Conservation (phyloP, 2,113 vertebrate species). For the Marmota monax region DNA sequence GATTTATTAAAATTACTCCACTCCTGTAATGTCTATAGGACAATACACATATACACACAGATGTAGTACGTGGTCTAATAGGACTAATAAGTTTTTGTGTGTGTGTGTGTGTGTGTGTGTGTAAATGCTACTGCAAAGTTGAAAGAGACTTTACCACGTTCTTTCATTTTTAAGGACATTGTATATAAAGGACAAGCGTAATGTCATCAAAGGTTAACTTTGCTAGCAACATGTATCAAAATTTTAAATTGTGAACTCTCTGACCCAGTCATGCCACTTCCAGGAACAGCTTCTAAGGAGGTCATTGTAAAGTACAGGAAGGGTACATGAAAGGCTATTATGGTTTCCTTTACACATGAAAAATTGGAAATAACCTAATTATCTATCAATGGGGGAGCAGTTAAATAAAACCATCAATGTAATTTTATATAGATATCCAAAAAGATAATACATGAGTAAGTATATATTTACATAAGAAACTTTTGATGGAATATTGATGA, state of each 20-base stretch:
- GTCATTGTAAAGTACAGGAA: conserved; percentile 43
- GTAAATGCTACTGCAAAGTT: not conserved
- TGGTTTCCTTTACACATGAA: conserved; percentile 48
- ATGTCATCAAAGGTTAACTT: conserved; percentile 4
- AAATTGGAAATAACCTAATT: conserved; percentile 59
- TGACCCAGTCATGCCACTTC: conserved; percentile 20
- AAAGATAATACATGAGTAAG: not conserved
- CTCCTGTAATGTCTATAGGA: conserved; percentile 33
- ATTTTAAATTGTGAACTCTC: conserved; percentile 33
- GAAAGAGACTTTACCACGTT: conserved; percentile 59
- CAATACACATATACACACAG: not conserved
- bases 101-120: not conserved
- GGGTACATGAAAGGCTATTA: conserved; percentile 28
- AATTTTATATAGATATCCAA: conserved; percentile 31
- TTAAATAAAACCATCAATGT: conserved; percentile 61
- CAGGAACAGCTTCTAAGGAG: conserved; percentile 12
- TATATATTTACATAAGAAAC: not conserved
- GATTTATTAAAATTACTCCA: conserved; percentile 46
- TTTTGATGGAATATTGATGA: conserved; percentile 4
- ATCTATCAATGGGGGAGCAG: not conserved
- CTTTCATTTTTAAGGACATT: not conserved
- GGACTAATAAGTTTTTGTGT: too few relatives aligned
- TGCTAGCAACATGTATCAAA: conserved; percentile 27
- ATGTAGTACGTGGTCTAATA: too few relatives aligned
- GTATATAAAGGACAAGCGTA: not conserved